Percentiles rank a stretch among this genome's conserved stretches.
Evolutionary conservation across 2,888 invertebrate species (phyloP).

Genomic region (Volucella inanis): DNA sequence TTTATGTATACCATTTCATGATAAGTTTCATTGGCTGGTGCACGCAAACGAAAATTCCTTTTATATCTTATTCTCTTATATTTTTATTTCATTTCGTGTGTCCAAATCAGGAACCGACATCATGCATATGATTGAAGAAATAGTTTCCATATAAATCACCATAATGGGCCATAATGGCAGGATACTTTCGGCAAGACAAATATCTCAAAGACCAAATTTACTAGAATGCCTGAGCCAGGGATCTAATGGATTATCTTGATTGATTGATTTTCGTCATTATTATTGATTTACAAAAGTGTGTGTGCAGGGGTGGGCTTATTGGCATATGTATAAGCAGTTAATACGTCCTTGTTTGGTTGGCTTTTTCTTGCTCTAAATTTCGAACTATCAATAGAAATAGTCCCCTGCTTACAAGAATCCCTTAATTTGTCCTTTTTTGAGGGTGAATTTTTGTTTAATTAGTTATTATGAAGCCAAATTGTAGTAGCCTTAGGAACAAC

Average conservation of each 20-base stretch:
- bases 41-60: conserved; percentile 18
- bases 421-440: conserved; percentile 55
- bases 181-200: conserved; percentile 3
- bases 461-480: conserved; percentile 50
- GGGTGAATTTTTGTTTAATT: conserved; percentile 56
- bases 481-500: conserved; percentile 20
- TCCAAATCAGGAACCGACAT: conserved; percentile 45
- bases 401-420: conserved; percentile 39
- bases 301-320: too few relatives aligned
- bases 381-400: not conserved
- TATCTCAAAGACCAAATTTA: conserved; percentile 15
- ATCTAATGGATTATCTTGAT: conserved; percentile 67
- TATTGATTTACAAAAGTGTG: conserved; percentile 63
- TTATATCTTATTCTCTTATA: not conserved
- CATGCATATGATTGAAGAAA: conserved; percentile 52
- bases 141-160: conserved; percentile 67
- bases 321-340: conserved; percentile 16
- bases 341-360: conserved; percentile 34
- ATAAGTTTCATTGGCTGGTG: conserved; percentile 19
- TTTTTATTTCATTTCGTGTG: not conserved
- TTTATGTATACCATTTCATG: conserved; percentile 18
- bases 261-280: conserved; percentile 67
- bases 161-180: conserved; percentile 40
- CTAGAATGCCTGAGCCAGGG: conserved; percentile 50
- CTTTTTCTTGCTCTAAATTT: conserved; percentile 12